A percentile compares a stretch with the other conserved stretches of the same genome.
These are phyloP conservation scores for Tanytarsus gracilentus DNA, from an alignment of 2,888 invertebrate genomes.

Conservation along the genomic window DNA sequence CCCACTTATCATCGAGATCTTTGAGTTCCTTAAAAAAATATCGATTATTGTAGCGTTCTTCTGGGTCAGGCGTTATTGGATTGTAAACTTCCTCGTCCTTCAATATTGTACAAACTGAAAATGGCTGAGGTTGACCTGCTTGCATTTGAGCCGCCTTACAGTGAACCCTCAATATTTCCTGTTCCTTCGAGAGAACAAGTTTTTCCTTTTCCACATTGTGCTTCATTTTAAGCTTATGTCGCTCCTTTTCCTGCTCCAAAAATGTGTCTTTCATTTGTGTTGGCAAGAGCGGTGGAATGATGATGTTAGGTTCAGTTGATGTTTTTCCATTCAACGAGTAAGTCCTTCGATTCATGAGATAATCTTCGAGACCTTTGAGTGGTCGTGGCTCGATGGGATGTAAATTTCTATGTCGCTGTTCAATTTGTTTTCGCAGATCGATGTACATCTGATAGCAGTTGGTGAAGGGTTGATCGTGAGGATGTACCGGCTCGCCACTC, in stretches of 20 bases:
- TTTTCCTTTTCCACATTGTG: constrained; percentile 91
- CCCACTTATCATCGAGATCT: constrained; percentile 97
- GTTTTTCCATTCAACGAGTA: constrained; percentile 81
- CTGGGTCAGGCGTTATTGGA: constrained; percentile 82
- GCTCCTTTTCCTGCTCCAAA: constrained; percentile 75
- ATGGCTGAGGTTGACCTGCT: constrained; percentile 85
- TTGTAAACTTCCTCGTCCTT: constrained; percentile 96
- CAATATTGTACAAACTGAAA: constrained; percentile 87
- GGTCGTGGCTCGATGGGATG: constrained; percentile 90
- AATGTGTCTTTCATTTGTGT: constrained; percentile 73
- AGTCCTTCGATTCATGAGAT: constrained; percentile 88
- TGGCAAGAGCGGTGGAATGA: constrained; percentile 60
- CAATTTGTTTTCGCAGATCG: constrained; percentile 81
- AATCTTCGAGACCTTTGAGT: constrained; percentile 92
- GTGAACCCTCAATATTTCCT: constrained; percentile 90
- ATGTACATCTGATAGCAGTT: constrained; percentile 91
- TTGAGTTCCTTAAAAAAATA: constrained; percentile 92
- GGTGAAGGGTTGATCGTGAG: constrained; percentile 71
- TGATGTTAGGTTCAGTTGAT: constrained; percentile 60
- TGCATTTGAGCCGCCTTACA: constrained; percentile 88
- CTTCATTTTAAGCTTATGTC: constrained; percentile 49
- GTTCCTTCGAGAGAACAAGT: constrained; percentile 85
- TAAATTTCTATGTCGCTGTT: constrained; percentile 66
- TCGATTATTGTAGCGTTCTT: constrained; percentile 83
- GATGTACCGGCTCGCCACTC: constrained; percentile 44